Percentiles rank a stretch among this genome's conserved stretches.
phyloP scores from a whole-genome alignment of 2,113 vertebrate genomes.

The Typhlomys cinereus region DNA sequence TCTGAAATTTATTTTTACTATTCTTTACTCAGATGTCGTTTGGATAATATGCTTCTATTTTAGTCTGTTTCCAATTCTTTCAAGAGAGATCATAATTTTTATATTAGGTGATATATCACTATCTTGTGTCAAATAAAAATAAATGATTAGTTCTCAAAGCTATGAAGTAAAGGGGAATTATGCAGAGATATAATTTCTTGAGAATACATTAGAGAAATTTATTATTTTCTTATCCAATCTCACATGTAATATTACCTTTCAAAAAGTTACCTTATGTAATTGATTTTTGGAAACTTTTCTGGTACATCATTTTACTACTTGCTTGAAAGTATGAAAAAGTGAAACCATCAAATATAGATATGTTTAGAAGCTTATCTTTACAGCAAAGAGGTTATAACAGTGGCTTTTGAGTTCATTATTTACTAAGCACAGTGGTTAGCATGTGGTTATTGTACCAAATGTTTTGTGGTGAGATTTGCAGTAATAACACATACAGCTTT shows the following conservation, averaged over 20 bases:
- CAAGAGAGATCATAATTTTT: constrained; percentile 34
- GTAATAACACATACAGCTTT: constrained; percentile 69
- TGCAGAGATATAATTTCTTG: constrained; percentile 27
- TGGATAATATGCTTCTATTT: constrained; percentile 18
- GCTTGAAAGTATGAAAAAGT: constrained; percentile 52
- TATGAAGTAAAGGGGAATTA: constrained; percentile 41
- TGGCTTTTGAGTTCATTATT: constrained; percentile 63
- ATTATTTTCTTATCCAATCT: not conserved
- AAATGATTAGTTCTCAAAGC: constrained; percentile 40
- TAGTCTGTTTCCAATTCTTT: constrained; percentile 5
- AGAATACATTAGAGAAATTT: constrained; percentile 30
- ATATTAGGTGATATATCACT: not conserved
- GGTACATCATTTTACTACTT: not conserved
- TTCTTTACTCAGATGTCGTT: not conserved
- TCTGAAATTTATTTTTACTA: constrained; percentile 34
- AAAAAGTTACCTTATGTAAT: not conserved
- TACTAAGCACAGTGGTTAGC: constrained; percentile 50
- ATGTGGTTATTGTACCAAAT: constrained; percentile 48
- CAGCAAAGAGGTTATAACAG: constrained; percentile 51
- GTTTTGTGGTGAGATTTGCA: constrained; percentile 54
- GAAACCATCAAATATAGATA: not conserved
- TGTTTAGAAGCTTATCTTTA: constrained; percentile 60
- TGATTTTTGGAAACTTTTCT: constrained; percentile 13
- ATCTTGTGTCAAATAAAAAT: constrained; percentile 28
- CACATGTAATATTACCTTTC: constrained; percentile 13